These are phyloP conservation scores for Panopea generosa DNA, from an alignment of 2,888 invertebrate species.

Conservation along the genomic window DNA sequence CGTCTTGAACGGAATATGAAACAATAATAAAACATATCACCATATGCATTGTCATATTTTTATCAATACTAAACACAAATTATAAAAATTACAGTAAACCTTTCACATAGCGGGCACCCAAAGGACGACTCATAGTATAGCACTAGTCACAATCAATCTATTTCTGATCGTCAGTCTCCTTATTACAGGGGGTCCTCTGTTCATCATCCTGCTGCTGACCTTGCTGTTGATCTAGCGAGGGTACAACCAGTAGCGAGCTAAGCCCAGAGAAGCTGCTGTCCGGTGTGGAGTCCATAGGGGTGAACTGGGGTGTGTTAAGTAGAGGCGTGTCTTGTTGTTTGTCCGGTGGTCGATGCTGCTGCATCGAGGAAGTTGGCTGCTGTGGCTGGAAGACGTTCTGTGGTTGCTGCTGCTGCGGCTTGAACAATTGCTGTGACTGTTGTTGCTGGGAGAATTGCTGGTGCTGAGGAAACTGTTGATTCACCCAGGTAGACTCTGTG, in stretches of 20 bases:
- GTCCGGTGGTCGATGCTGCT: slow-evolving; percentile 21
- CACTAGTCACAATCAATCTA: background rate
- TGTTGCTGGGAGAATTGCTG: slow-evolving; percentile 15
- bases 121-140: no score
- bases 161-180: slow-evolving; percentile 15
- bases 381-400: no score
- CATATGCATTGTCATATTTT: no score
- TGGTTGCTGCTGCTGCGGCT: slow-evolving; percentile 25
- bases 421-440: slow-evolving; percentile 12
- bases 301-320: slow-evolving; percentile 27
- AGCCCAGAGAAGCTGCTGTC: slow-evolving; percentile 10
- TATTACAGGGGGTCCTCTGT: background rate
- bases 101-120: no score
- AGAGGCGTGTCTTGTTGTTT: slow-evolving; percentile 18
- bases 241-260: slow-evolving; percentile 7
- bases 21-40: no score
- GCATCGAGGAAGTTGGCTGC: slow-evolving; percentile 13
- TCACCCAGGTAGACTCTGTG: slow-evolving; percentile 33
- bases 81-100: no score
- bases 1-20: no score
- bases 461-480: slow-evolving; percentile 29
- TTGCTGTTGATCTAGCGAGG: slow-evolving; percentile 15
- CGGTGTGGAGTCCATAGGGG: background rate
- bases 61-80: no score
- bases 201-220: slow-evolving; percentile 7